Conservation (phyloP, 1,140 invertebrate genomes). For the Cheumatopsyche charites region DNA sequence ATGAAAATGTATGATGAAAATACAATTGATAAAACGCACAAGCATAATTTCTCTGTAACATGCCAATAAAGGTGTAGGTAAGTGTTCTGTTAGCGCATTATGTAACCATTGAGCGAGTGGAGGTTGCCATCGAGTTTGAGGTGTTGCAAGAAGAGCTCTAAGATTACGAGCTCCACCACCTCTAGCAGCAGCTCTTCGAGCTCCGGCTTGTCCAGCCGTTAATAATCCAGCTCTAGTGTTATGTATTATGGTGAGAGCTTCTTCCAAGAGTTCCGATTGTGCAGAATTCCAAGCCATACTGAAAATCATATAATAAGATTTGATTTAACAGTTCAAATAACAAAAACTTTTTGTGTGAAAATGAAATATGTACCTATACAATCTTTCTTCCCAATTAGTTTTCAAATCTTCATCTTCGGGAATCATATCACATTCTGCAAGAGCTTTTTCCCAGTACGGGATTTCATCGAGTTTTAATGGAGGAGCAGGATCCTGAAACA, state of each 20-base stretch:
- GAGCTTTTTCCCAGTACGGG: conserved; percentile 43
- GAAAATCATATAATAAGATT: conserved; percentile 17
- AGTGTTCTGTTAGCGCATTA: conserved; percentile 44
- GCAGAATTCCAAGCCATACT: conserved; percentile 44
- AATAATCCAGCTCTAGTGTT: conserved; percentile 40
- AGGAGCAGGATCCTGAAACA: conserved; percentile 41
- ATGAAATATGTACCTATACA: conserved; percentile 37
- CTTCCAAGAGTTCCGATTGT: conserved; percentile 35
- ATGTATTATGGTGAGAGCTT: conserved; percentile 34
- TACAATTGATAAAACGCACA: conserved; percentile 29
- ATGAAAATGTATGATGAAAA: conserved; percentile 6
- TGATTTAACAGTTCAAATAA: not conserved
- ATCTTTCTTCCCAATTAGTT: conserved; percentile 47
- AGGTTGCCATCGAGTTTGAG: conserved; percentile 43
- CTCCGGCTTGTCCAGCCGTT: conserved; percentile 37
- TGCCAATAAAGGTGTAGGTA: conserved; percentile 40
- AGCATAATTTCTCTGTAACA: conserved; percentile 46
- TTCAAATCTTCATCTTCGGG: conserved; percentile 44
- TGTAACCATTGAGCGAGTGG: conserved; percentile 45
- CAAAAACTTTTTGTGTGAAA: not conserved
- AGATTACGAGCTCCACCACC: conserved; percentile 39
- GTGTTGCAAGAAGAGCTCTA: conserved; percentile 41
- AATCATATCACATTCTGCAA: conserved; percentile 41
- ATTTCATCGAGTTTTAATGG: conserved; percentile 44
- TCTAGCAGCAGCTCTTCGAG: conserved; percentile 39